A percentile compares a stretch with the other conserved stretches of the same genome.
Conservation (phyloP, 2,888 invertebrate genomes). For the Hirtodrosophila cameraria region DNA sequence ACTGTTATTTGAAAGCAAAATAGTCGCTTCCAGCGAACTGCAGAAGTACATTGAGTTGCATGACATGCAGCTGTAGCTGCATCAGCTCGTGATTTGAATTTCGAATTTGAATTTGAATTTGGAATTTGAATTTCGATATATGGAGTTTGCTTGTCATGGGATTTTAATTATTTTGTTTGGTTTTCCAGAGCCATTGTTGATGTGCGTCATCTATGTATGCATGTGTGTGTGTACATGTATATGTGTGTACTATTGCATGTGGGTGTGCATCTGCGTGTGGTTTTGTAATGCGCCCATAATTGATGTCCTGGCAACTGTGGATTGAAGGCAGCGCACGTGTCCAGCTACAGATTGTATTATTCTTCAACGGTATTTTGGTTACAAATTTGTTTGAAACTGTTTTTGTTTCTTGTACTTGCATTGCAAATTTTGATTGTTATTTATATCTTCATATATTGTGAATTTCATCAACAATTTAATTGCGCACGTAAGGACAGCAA, state of each 20-base stretch:
- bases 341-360: slow-evolving; percentile 42
- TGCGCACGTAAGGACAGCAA: not conserved
- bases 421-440: not conserved
- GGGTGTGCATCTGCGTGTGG: slow-evolving; percentile 32
- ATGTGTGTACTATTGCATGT: no score
- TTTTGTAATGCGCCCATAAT: slow-evolving; percentile 67
- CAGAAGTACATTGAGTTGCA: slow-evolving; percentile 56
- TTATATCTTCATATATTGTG: no score
- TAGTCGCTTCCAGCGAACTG: slow-evolving; percentile 43
- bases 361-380: slow-evolving; percentile 29
- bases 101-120: slow-evolving; percentile 62
- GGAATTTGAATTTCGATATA: slow-evolving; percentile 69
- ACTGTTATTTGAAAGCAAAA: slow-evolving; percentile 71
- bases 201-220: slow-evolving; percentile 17
- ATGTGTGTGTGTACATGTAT: not conserved
- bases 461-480: not conserved
- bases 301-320: slow-evolving; percentile 59
- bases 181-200: slow-evolving; percentile 45
- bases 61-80: slow-evolving; percentile 35
- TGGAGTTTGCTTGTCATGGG: slow-evolving; percentile 55
- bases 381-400: slow-evolving; percentile 21
- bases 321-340: slow-evolving; percentile 30
- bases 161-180: slow-evolving; percentile 78
- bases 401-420: slow-evolving; percentile 1
- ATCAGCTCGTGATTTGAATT: slow-evolving; percentile 62